Evolutionary conservation across 2,888 invertebrate genomes (phyloP).

Genomic region (Tachina grossa): DNA sequence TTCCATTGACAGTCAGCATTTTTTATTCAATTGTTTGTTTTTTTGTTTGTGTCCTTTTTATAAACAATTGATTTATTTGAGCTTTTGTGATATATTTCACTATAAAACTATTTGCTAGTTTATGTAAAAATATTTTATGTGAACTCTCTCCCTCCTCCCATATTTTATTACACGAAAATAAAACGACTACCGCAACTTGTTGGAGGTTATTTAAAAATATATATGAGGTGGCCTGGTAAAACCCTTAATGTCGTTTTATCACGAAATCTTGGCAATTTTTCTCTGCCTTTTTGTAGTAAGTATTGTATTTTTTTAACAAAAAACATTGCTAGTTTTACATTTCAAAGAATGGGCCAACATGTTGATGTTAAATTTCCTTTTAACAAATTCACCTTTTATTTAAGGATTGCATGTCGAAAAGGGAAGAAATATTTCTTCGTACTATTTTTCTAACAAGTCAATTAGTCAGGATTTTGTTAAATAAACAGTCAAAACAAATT

Average conservation of each 20-base stretch:
- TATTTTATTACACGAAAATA: background rate
- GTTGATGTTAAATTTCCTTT: conserved; percentile 39
- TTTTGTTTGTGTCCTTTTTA: background rate
- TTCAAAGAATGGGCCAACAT: background rate
- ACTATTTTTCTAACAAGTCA: conserved; percentile 56
- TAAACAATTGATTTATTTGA: conserved; percentile 25
- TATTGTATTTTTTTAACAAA: background rate
- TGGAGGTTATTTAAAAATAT: conserved; percentile 42
- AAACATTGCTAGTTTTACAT: conserved; percentile 27
- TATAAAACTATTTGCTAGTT: conserved; percentile 42
- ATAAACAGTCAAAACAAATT: conserved; percentile 23
- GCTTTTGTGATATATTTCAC: background rate
- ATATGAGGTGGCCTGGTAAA: conserved; percentile 39
- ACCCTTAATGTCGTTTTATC: conserved; percentile 65
- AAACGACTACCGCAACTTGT: conserved; percentile 50
- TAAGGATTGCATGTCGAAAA: conserved; percentile 45
- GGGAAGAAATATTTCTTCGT: conserved; percentile 35
- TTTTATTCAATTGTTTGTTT: background rate
- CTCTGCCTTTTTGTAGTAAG: background rate
- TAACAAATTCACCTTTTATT: conserved; percentile 2
- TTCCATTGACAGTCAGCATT: background rate
- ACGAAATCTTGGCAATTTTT: conserved; percentile 58
- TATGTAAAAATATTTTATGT: conserved; percentile 36
- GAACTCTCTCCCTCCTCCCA: background rate
- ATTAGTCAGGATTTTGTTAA: conserved; percentile 62